phyloP scores from a whole-genome alignment of 1,140 invertebrate species.

The Megalopta genalis region DNA sequence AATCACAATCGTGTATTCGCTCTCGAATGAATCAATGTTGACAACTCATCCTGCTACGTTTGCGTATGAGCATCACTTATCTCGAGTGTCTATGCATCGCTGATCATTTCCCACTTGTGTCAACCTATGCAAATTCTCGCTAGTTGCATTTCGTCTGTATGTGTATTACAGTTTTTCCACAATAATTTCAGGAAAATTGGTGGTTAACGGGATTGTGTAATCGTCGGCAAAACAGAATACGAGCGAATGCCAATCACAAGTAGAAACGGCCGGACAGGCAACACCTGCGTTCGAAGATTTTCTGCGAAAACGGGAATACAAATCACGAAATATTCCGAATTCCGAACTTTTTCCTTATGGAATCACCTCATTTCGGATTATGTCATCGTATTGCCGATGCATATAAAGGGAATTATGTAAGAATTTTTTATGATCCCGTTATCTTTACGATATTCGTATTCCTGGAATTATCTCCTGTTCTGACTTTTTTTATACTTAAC shows the following conservation, averaged over 20 bases:
- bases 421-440: neutral
- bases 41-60: neutral
- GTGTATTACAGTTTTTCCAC: too few species aligned
- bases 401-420: neutral
- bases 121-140: neutral
- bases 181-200: too few species aligned
- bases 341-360: neutral
- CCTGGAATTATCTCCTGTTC: neutral
- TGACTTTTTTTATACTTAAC: neutral
- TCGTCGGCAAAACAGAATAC: too few species aligned
- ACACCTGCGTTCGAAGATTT: neutral
- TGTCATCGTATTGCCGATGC: neutral
- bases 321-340: neutral
- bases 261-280: neutral
- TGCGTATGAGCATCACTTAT: neutral
- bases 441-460: neutral
- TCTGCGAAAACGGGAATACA: too few species aligned
- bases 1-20: neutral
- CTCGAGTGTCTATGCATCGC: neutral
- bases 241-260: too few species aligned
- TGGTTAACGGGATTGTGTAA: too few species aligned
- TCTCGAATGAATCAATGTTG: neutral
- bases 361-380: neutral
- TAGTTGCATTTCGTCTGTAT: neutral
- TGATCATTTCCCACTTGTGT: neutral